Conservation (phyloP, 53 echinoderm and acorn worm genomes). For the Glandiceps talaboti region DNA sequence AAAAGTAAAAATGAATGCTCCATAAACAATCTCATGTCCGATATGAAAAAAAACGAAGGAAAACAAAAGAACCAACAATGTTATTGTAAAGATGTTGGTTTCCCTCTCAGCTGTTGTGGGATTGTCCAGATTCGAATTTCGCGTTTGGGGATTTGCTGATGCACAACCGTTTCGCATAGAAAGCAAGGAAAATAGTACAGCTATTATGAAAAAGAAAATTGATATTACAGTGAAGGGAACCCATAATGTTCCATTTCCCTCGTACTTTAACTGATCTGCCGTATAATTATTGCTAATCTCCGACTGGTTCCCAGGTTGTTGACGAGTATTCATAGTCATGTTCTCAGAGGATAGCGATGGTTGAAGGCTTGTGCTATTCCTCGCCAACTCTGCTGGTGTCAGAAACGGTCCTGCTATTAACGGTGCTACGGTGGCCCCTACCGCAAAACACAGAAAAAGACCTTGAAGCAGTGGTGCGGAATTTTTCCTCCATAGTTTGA, state of each 20-base stretch:
- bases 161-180: too few relatives aligned
- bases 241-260: not conserved
- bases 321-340: too few relatives aligned
- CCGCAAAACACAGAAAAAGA: slow-evolving; percentile 74
- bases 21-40: not conserved
- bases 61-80: not conserved
- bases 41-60: not conserved
- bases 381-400: too few relatives aligned
- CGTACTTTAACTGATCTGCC: not conserved
- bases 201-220: not conserved
- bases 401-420: slow-evolving; percentile 75
- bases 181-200: not conserved
- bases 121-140: too few relatives aligned
- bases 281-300: too few relatives aligned
- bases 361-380: too few relatives aligned
- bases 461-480: slow-evolving; percentile 60
- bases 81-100: not conserved
- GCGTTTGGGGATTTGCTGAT: too few relatives aligned
- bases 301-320: too few relatives aligned
- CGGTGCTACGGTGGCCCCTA: slow-evolving; percentile 71
- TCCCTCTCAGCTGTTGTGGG: too few relatives aligned
- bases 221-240: not conserved
- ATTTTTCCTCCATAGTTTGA: slow-evolving; percentile 66
- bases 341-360: too few relatives aligned
- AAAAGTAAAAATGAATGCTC: slow-evolving; percentile 1